Evolutionary conservation across 2,888 invertebrate genomes (phyloP).

Genomic region (Eupeodes luniger): DNA sequence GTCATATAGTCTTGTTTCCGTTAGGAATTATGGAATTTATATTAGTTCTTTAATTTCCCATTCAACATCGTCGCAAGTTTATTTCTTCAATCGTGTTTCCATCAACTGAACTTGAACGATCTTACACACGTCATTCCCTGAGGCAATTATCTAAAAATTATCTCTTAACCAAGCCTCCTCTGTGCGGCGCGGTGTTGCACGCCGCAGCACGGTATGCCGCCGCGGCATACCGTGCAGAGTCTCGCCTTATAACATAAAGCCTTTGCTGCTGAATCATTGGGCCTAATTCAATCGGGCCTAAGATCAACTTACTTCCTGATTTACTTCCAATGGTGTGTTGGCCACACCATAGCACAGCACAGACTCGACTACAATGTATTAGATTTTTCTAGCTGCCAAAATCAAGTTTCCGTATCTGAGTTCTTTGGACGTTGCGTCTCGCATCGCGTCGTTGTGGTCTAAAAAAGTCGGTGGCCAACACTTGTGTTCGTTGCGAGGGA

Average conservation of each 20-base stretch:
- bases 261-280: background rate
- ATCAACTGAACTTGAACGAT: slow-evolving; percentile 13
- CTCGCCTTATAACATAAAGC: too few species aligned
- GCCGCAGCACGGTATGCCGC: background rate
- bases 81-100: background rate
- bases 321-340: slow-evolving; percentile 8
- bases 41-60: slow-evolving; percentile 17
- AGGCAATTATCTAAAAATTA: slow-evolving; percentile 24
- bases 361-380: background rate
- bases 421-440: background rate
- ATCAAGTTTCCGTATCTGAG: slow-evolving; percentile 28
- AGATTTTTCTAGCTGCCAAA: slow-evolving; percentile 4
- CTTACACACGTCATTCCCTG: slow-evolving; percentile 2
- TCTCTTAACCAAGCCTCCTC: slow-evolving; percentile 1
- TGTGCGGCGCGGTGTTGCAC: background rate
- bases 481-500: slow-evolving; percentile 15
- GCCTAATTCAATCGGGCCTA: background rate
- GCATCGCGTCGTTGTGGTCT: background rate
- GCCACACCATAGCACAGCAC: background rate
- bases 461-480: slow-evolving; percentile 21
- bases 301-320: slow-evolving; percentile 32
- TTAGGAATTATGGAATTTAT: slow-evolving; percentile 19
- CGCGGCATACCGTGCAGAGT: too few species aligned
- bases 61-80: background rate
- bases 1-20: background rate